Percentiles rank a stretch among this genome's conserved stretches.
Evolutionary conservation across 2,797 vertebrate species (phyloP).

Genomic region (Lutjanus campechanus): DNA sequence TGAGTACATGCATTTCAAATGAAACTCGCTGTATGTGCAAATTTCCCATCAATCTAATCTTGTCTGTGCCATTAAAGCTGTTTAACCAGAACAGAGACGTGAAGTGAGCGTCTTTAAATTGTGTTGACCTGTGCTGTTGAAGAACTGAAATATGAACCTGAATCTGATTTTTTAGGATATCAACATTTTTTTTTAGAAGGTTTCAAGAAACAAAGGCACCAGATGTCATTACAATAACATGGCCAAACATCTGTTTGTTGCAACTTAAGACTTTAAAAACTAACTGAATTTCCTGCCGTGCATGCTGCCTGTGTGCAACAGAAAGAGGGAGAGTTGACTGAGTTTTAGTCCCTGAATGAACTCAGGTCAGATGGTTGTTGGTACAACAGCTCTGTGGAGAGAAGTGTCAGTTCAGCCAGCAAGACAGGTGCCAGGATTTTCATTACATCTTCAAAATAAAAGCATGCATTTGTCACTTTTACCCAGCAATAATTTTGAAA

Average conservation of each 20-base stretch:
- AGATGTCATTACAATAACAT: constrained; percentile 19
- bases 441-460: constrained; percentile 53
- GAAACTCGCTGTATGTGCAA: not conserved
- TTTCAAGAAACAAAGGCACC: not conserved
- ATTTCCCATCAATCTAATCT: not conserved
- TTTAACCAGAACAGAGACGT: constrained; percentile 64
- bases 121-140: not conserved
- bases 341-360: constrained; percentile 48
- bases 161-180: not conserved
- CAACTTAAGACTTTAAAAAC: not conserved
- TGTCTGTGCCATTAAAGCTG: constrained; percentile 71
- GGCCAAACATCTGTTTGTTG: not conserved
- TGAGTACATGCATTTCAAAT: not conserved
- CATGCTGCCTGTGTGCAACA: not conserved
- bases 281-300: not conserved
- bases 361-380: not conserved
- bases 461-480: not conserved
- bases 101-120: not conserved
- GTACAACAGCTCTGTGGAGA: constrained; percentile 26
- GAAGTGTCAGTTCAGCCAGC: not conserved
- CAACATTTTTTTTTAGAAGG: not conserved
- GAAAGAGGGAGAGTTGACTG: not conserved
- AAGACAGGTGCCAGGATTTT: not conserved
- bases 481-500: too few species aligned
- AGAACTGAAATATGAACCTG: not conserved